Evolutionary conservation across 2,797 vertebrate genomes (phyloP), one percentile per base, ranked within the genome.

Genomic region (Holocentrus rufus): DNA sequence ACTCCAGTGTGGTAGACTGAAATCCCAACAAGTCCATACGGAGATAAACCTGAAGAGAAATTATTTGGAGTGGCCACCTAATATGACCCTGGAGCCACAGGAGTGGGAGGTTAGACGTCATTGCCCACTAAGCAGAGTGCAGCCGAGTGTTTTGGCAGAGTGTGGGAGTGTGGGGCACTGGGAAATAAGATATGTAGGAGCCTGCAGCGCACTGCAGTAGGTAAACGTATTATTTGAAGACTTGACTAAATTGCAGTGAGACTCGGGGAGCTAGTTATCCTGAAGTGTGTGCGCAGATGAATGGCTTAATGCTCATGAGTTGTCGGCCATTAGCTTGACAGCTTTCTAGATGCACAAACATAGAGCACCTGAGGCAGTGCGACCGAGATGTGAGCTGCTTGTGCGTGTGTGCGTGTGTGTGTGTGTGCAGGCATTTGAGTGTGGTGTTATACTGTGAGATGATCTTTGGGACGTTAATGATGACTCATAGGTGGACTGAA

Each of bases 181-280:
- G 90, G 89, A 92, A 91, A 89, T 90, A 82, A 87, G 81, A 84
- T 81, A 83, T 70, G 77, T 69, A 66, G 74, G 46, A 76, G 82
- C 88, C 87, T 60, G 67, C 72, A 86, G 89, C 31, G 10, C 79
- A 76, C 63, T 36, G 1, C 70, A 81, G 82, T 66, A 84, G 82
- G 83, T 89, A 90, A 90, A 85, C 39, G 49, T 67, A 84, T 91
- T 91, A 89, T 87, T 86, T 36, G 15, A 55, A 83, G 81, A 72
- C 76, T 78, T 81, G 71, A 74, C 77, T 88, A 90, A 91, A 92
- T 92, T 93, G 91, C 78, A 5, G 53, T 71, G 92, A 91, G 91
- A 90, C 89, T 85, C 55, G 0, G 91, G 89, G 89, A 91, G 82
- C 88, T 86, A 80, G 85, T 91, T 90, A 88, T 80, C 81, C 76